Conservation (phyloP, 2,113 vertebrate genomes). For the Lontra canadensis region DNA sequence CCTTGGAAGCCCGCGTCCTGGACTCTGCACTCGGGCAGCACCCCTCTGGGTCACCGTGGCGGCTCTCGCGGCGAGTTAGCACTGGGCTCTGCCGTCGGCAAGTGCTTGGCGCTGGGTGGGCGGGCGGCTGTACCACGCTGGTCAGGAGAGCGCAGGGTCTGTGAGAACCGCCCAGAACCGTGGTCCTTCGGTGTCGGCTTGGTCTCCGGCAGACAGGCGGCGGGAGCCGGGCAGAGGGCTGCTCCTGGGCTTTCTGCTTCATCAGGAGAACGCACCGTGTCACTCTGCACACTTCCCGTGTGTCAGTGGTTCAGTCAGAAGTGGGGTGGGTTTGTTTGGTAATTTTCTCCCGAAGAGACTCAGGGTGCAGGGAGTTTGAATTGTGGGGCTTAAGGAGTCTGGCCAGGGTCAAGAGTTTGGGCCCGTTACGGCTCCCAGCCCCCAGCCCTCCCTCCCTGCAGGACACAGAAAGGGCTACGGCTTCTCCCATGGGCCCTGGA, state of each 20-base stretch:
- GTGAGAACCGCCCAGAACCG: not conserved
- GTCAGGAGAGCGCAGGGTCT: not conserved
- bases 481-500: not conserved
- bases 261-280: too few relatives aligned
- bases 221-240: too few relatives aligned
- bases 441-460: accelerated
- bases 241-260: not conserved
- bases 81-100: accelerated
- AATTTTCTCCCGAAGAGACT: not conserved
- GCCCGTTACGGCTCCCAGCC: not conserved
- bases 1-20: accelerated
- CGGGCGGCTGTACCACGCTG: accelerated
- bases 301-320: not conserved
- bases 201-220: not conserved
- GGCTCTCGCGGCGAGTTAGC: accelerated
- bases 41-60: not conserved
- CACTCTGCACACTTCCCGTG: accelerated
- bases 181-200: accelerated
- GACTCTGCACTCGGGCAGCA: not conserved
- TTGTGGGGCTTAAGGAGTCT: not conserved
- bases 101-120: too few relatives aligned
- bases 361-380: not conserved
- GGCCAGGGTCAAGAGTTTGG: not conserved
- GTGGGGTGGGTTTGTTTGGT: not conserved
- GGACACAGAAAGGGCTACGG: not conserved